These are phyloP conservation scores for Cryptocheilus praepositus DNA, from an alignment of 2,888 invertebrate species.

Conservation along the genomic window DNA sequence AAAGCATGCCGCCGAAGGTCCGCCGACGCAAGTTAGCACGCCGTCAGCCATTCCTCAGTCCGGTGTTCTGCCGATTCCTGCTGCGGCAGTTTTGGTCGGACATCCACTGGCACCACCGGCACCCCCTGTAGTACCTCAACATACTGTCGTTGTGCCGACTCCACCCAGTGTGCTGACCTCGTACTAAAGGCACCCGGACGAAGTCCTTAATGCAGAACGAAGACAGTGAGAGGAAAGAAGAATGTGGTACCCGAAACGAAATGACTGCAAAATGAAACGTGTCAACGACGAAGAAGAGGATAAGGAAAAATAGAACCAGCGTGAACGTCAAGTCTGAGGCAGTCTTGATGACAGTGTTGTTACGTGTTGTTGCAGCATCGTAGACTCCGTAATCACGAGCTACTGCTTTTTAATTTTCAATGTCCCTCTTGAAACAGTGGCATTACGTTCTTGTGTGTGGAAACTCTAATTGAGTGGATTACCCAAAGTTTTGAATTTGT, in stretches of 20 bases:
- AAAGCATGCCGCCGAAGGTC: constrained; percentile 80
- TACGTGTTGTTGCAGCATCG: too few relatives aligned
- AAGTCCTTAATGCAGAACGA: constrained; percentile 19
- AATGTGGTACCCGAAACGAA: not conserved
- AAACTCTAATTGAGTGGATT: constrained; percentile 33
- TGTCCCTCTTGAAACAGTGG: constrained; percentile 7
- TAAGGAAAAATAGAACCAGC: not conserved
- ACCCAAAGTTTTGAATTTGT: constrained; percentile 45
- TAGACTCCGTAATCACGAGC: too few relatives aligned
- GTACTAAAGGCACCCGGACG: constrained; percentile 66
- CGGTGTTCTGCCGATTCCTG: constrained; percentile 69
- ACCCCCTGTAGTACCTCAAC: constrained; percentile 72
- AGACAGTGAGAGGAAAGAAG: constrained; percentile 14
- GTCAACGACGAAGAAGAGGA: not conserved
- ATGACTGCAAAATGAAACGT: not conserved
- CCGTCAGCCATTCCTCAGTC: constrained; percentile 69
- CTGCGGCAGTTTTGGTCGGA: constrained; percentile 69
- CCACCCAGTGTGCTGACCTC: constrained; percentile 77
- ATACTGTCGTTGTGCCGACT: constrained; percentile 78
- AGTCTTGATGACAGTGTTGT: constrained; percentile 1
- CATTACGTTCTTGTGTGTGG: not conserved
- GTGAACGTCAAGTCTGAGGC: not conserved
- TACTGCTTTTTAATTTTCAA: not conserved
- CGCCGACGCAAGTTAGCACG: constrained; percentile 71
- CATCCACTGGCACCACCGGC: constrained; percentile 70